These are phyloP conservation scores for Mesembrinibis cayennensis DNA, from an alignment of 2,113 vertebrate genomes.

Conservation along the genomic window DNA sequence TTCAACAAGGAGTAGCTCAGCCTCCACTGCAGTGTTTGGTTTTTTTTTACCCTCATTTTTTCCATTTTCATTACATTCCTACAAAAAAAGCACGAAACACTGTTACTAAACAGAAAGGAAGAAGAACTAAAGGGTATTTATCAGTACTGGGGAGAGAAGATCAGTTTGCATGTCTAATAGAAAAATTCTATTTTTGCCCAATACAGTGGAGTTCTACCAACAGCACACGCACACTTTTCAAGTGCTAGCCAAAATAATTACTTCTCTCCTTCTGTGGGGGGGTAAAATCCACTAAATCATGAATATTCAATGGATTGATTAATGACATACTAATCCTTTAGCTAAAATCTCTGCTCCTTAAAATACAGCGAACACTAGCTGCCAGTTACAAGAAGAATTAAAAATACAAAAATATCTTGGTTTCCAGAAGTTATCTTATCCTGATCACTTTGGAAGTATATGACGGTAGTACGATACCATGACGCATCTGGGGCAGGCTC, in stretches of 20 bases:
- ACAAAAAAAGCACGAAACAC: background rate
- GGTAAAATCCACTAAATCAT: background rate
- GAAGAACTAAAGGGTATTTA: background rate
- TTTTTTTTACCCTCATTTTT: background rate
- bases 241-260: conserved; percentile 59
- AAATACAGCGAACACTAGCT: background rate
- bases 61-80: background rate
- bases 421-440: background rate
- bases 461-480: background rate
- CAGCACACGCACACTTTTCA: background rate
- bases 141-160: background rate
- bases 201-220: background rate
- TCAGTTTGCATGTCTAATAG: conserved; percentile 25
- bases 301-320: conserved; percentile 53
- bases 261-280: conserved; percentile 2
- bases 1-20: background rate
- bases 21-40: background rate
- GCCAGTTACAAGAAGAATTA: conserved; percentile 11
- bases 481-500: background rate
- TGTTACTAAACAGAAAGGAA: background rate
- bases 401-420: conserved; percentile 22
- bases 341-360: conserved; percentile 34
- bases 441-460: background rate
- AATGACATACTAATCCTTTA: conserved; percentile 32
- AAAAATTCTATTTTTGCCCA: conserved; percentile 51